Evolutionary conservation across 2,888 invertebrate genomes (phyloP).

Genomic region (Pristionchus entomophagus): DNA sequence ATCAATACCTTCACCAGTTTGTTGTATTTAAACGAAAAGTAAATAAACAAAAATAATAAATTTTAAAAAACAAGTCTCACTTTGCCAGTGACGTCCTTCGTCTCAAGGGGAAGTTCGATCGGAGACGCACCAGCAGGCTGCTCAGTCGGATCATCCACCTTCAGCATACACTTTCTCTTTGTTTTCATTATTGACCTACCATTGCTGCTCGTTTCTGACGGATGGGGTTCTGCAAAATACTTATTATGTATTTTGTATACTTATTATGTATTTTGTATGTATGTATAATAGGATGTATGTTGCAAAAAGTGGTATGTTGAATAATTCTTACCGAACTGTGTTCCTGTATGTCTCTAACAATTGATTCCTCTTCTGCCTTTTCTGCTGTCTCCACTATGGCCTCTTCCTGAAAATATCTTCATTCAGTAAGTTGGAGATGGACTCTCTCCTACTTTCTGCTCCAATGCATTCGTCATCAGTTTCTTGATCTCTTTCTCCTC

Average conservation of each 20-base stretch:
- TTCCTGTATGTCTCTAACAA: not conserved
- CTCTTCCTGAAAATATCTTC: not conserved
- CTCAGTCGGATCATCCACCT: not conserved
- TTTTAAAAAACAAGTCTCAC: not conserved
- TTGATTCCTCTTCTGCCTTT: not conserved
- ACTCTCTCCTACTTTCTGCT: not conserved
- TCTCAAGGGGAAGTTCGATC: not conserved
- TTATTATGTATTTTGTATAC: too few relatives aligned
- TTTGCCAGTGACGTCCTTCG: not conserved
- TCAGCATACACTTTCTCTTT: not conserved
- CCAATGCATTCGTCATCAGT: not conserved
- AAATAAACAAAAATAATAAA: too few relatives aligned
- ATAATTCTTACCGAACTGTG: not conserved
- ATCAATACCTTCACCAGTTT: too few relatives aligned
- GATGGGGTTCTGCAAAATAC: too few relatives aligned
- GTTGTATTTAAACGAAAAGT: too few relatives aligned
- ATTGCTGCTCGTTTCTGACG: too few relatives aligned
- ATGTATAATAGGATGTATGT: too few relatives aligned
- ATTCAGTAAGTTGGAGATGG: not conserved
- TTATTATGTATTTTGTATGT: too few relatives aligned
- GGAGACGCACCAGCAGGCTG: not conserved
- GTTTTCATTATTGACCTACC: not conserved
- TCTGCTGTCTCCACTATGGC: not conserved
- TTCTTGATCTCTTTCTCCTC: not conserved
- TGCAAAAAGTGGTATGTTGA: not conserved